Evolutionary conservation across 2,888 invertebrate genomes (phyloP).

Genomic region (Rotaria macrura): DNA sequence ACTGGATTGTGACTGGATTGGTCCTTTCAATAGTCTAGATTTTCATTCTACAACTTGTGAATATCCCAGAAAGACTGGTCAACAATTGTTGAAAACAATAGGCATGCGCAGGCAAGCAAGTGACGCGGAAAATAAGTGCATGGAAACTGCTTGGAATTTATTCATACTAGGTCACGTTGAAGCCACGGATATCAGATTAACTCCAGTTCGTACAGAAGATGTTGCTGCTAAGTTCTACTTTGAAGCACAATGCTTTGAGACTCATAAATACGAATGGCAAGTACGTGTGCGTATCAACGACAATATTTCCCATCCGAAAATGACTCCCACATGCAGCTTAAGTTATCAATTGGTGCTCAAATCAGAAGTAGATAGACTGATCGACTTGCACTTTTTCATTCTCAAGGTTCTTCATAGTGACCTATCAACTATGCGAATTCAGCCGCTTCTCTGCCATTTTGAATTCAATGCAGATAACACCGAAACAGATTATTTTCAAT

Average conservation of each 20-base stretch:
- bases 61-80: conserved; percentile 69
- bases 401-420: conserved; percentile 69
- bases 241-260: conserved; percentile 78
- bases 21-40: conserved; percentile 69
- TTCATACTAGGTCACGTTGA: conserved; percentile 83
- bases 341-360: conserved; percentile 63
- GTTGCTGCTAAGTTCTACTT: conserved; percentile 84
- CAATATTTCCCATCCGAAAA: conserved; percentile 78
- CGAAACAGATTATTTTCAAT: conserved; percentile 66
- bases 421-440: conserved; percentile 58
- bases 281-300: conserved; percentile 82
- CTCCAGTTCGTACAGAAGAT: conserved; percentile 86
- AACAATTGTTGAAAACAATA: conserved; percentile 71
- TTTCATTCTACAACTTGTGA: conserved; percentile 70
- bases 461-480: conserved; percentile 68
- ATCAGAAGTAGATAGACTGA: conserved; percentile 53
- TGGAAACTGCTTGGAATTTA: conserved; percentile 69
- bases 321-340: conserved; percentile 72
- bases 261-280: conserved; percentile 84
- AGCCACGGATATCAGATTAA: conserved; percentile 79
- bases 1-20: conserved; percentile 83
- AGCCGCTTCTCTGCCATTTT: conserved; percentile 68
- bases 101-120: conserved; percentile 63
- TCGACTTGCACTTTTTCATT: conserved; percentile 69
- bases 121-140: conserved; percentile 63